These are phyloP conservation scores for Rhynchotus rufescens DNA, from an alignment of 2,797 vertebrate species.

Conservation along the genomic window DNA sequence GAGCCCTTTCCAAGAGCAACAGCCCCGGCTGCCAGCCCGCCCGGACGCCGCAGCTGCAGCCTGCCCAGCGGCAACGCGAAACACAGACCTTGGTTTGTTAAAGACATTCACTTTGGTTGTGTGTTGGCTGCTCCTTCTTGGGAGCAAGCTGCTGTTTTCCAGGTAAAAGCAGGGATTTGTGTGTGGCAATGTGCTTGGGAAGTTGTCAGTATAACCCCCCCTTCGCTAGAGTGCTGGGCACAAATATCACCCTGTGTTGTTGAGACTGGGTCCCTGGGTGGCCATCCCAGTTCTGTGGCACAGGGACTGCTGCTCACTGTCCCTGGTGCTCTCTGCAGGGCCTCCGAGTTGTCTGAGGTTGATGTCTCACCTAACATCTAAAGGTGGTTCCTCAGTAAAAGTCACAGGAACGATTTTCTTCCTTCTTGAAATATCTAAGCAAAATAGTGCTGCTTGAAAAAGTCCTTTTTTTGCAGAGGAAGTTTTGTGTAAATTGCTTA, in stretches of 20 bases:
- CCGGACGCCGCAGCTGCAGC: not conserved
- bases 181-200: accelerated
- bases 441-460: not conserved
- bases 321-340: not conserved
- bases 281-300: not conserved
- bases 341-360: not conserved
- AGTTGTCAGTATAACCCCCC: not conserved
- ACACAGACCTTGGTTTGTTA: not conserved
- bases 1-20: slow-evolving; percentile 5
- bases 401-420: not conserved
- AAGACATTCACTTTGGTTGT: not conserved
- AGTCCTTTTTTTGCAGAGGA: not conserved
- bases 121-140: not conserved
- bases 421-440: not conserved
- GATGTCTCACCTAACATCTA: not conserved
- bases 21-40: not conserved
- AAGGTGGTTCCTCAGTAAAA: not conserved
- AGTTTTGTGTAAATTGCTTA: not conserved
- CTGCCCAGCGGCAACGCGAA: not conserved
- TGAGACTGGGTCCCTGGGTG: not conserved
- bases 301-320: not conserved
- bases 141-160: not conserved
- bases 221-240: accelerated
- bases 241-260: not conserved
- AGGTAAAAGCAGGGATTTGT: accelerated